These are phyloP conservation scores for Salarias fasciatus DNA, from an alignment of 2,797 vertebrate genomes.

Conservation along the genomic window DNA sequence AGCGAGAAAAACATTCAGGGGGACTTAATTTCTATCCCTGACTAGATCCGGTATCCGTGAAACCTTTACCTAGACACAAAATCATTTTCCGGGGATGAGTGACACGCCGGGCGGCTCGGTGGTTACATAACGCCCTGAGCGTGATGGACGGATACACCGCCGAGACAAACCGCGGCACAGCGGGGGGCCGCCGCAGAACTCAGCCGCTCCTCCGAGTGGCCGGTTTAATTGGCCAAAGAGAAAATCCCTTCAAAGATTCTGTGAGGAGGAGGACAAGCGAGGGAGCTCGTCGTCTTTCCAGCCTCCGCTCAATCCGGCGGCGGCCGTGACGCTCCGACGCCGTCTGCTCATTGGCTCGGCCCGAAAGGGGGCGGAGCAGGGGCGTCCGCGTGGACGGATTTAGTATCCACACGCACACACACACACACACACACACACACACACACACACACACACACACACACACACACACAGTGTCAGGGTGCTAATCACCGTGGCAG, in stretches of 20 bases:
- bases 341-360: conserved; percentile 54
- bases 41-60: conserved; percentile 27
- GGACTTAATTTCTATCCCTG: conserved; percentile 41
- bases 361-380: conserved; percentile 55
- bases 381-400: conserved; percentile 64
- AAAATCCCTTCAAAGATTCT: conserved; percentile 60
- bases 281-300: conserved; percentile 47
- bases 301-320: conserved; percentile 46
- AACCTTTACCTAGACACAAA: conserved; percentile 55
- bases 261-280: conserved; percentile 40
- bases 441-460: conserved; percentile 26
- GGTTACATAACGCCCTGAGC: conserved; percentile 28
- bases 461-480: conserved; percentile 21
- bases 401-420: conserved; percentile 26
- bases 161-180: conserved; percentile 46
- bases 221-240: conserved; percentile 59
- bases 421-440: conserved; percentile 32
- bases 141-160: conserved; percentile 55
- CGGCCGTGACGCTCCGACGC: conserved; percentile 52
- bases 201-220: conserved; percentile 56
- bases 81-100: conserved; percentile 47
- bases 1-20: conserved; percentile 28
- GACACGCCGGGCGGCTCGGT: neutral
- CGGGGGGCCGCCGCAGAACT: conserved; percentile 23
- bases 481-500: conserved; percentile 58